Base-by-base conservation (phyloP, 2,797 vertebrate species). In the Odontamblyopus lacepedii region DNA sequence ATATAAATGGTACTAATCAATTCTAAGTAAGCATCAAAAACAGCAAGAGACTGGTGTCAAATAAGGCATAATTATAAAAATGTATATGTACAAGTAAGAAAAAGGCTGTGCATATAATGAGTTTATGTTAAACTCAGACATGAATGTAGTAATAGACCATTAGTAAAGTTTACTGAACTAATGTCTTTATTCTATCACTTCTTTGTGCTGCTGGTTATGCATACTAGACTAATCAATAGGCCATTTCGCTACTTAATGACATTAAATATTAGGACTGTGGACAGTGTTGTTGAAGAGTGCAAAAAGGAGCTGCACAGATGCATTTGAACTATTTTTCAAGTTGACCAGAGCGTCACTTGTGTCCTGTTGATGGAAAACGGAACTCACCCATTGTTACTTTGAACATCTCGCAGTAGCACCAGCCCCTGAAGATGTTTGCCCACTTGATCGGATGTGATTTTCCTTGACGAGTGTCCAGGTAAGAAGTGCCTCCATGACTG, bases 391-490 rank as follows among this genome's bases (percentile, higher is more conserved):
- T 74, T 72, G 51, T 63, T 55, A 5, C 71, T 69, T 78, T 59
- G 66, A 75, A 71, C 77, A 63, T 72, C 70, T 57, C 30, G 76
- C 67, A 51, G 50, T 29, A 65, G 48, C 70, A 38, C 41, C 19
- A 13, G 70, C 75, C 78, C 61, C 72, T 12, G n/a, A 16, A 55
- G 69, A 67, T 56, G 9, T 74, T 67, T 65, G 70, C 78, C 67
- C 76, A 75, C 44, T 57, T 67, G 27, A 62, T 80, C 69, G 5
- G 13, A 30, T 64, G 23, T 62, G 63, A 76, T 78, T 71, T 80
- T 75, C 60, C 68, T 62, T 38, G 26, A 81, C 78, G 71, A 73
- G 70, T 72, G 78, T 71, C 77, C 76, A 60, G 71, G 74, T 73
- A 70, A 79, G 66, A 7, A 3, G 32, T 26, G 51, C 50, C 70